Conservation (phyloP, 2,888 invertebrate species). For the Nezara viridula region DNA sequence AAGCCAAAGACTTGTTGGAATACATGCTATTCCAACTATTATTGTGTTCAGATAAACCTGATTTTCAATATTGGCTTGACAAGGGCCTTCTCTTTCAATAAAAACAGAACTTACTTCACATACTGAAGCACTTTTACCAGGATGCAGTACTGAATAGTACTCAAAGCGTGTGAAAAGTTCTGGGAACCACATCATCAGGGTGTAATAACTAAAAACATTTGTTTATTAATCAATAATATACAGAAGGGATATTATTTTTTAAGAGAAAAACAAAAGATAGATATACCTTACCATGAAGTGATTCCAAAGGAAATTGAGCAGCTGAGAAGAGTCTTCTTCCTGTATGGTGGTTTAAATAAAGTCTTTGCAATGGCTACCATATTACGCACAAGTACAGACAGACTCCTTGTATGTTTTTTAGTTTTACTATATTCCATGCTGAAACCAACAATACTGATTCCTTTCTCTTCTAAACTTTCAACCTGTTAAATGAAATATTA, state of each 20-base stretch:
- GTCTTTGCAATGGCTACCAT: conserved; percentile 73
- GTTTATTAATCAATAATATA: not conserved
- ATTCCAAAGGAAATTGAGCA: conserved; percentile 87
- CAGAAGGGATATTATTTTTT: not conserved
- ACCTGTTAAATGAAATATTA: conserved; percentile 71
- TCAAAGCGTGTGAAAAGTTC: conserved; percentile 89
- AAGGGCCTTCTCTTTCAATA: conserved; percentile 67
- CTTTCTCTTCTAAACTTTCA: conserved; percentile 79
- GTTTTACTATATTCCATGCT: conserved; percentile 69
- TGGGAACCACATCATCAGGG: conserved; percentile 93
- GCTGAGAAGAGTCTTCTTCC: conserved; percentile 81
- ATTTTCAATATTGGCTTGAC: conserved; percentile 70
- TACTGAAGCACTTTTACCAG: conserved; percentile 79
- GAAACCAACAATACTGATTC: conserved; percentile 74
- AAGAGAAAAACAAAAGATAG: not conserved
- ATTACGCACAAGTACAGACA: conserved; percentile 55
- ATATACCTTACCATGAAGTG: conserved; percentile 76
- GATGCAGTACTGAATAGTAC: conserved; percentile 78
- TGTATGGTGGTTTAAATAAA: conserved; percentile 81
- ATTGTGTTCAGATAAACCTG: conserved; percentile 83
- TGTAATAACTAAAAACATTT: conserved; percentile 80
- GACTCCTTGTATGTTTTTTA: not conserved
- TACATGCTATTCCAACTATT: conserved; percentile 84
- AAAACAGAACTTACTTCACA: conserved; percentile 83
- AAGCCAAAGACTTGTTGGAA: conserved; percentile 84